A percentile compares a stretch with the other conserved stretches of the same genome.
Evolutionary conservation across 2,888 invertebrate species (phyloP).

Genomic region (Melieria picta): DNA sequence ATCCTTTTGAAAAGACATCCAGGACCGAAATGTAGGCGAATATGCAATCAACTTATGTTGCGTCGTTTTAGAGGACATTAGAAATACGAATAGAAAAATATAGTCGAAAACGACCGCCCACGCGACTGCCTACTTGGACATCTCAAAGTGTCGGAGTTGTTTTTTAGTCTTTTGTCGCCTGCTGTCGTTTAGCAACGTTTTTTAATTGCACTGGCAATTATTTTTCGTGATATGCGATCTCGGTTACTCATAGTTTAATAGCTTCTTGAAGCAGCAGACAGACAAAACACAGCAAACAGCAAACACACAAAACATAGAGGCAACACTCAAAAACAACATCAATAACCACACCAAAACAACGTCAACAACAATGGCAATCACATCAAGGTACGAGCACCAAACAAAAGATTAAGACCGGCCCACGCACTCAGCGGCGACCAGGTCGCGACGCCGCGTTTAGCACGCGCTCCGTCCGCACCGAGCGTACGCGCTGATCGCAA

Average conservation of each 20-base stretch:
- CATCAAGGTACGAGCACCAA: constrained; percentile 42
- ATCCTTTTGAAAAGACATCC: too few relatives aligned
- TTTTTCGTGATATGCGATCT: constrained; percentile 41
- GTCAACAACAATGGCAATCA: too few relatives aligned
- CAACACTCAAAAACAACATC: too few relatives aligned
- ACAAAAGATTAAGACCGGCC: constrained; percentile 32
- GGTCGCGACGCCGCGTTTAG: constrained; percentile 10
- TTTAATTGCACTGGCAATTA: constrained; percentile 52
- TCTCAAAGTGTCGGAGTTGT: constrained; percentile 17
- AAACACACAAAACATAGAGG: neutral
- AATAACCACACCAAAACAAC: too few relatives aligned
- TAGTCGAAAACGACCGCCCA: too few relatives aligned
- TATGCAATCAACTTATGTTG: too few relatives aligned
- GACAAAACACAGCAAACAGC: constrained; percentile 49
- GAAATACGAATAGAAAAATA: too few relatives aligned
- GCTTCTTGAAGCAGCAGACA: constrained; percentile 44
- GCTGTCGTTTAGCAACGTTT: constrained; percentile 38
- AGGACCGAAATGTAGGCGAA: too few relatives aligned
- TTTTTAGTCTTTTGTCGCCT: neutral
- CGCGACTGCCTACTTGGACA: constrained; percentile 8
- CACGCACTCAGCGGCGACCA: constrained; percentile 15
- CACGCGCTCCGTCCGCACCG: too few relatives aligned
- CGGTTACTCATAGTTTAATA: constrained; percentile 31
- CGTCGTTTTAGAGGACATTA: too few relatives aligned
- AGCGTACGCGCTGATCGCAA: too few relatives aligned